Evolutionary conservation across 2,888 invertebrate species (phyloP).

Genomic region (Philaethria dido): DNA sequence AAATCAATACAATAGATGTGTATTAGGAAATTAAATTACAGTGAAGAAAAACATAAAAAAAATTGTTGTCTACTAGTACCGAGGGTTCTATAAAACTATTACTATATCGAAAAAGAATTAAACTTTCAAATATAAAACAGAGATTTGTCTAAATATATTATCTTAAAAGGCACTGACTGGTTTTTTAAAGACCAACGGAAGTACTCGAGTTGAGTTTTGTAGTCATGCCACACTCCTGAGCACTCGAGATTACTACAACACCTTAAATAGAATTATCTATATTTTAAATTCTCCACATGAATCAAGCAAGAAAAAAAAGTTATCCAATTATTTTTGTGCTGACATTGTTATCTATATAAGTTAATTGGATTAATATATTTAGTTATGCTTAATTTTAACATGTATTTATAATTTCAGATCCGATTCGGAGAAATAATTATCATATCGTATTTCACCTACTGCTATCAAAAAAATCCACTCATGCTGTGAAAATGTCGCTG

Average conservation of each 20-base stretch:
- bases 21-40: too few relatives aligned
- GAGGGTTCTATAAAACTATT: too few relatives aligned
- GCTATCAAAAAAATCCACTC: too few relatives aligned
- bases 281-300: conserved; percentile 2
- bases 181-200: conserved; percentile 63
- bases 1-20: too few relatives aligned
- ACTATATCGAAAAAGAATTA: conserved; percentile 8
- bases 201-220: conserved; percentile 61
- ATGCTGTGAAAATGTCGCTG: too few relatives aligned
- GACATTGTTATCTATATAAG: not conserved
- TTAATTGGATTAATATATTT: too few relatives aligned
- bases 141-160: conserved; percentile 34
- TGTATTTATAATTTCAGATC: too few relatives aligned
- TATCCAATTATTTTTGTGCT: not conserved
- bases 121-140: conserved; percentile 21
- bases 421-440: too few relatives aligned
- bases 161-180: conserved; percentile 38
- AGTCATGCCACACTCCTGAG: conserved; percentile 47
- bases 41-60: too few relatives aligned
- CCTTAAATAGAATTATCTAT: conserved; percentile 71
- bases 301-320: not conserved
- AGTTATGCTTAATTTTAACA: too few relatives aligned
- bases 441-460: too few relatives aligned
- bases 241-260: conserved; percentile 75
- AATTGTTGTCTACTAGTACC: too few relatives aligned